Conservation (phyloP, 2,113 vertebrate species). For the Alces alces region DNA sequence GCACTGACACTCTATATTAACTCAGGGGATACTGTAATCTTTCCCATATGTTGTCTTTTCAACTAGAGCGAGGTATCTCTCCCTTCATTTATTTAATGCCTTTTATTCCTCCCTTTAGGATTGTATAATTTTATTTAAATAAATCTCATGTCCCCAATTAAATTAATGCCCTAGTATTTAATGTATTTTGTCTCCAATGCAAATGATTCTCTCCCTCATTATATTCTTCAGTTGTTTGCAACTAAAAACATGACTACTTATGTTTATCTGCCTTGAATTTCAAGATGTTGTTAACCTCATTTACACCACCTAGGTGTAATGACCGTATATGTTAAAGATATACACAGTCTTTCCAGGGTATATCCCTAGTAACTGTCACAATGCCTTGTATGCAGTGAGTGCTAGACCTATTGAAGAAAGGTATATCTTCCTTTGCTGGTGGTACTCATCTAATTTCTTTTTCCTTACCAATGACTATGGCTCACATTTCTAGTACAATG, state of each 20-base stretch:
- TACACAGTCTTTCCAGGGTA: background rate
- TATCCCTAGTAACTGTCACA: background rate
- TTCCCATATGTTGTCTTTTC: slow-evolving; percentile 8
- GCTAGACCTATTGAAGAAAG: background rate
- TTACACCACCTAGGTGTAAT: background rate
- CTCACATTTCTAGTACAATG: slow-evolving; percentile 3
- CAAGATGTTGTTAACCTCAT: background rate
- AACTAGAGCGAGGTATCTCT: background rate
- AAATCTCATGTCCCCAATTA: slow-evolving; percentile 6
- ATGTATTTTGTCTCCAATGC: background rate
- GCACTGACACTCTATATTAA: background rate
- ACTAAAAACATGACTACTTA: background rate
- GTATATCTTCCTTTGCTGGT: background rate
- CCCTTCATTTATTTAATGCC: background rate
- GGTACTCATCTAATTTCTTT: slow-evolving; percentile 5
- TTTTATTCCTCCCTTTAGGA: slow-evolving; percentile 1
- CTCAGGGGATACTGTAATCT: background rate
- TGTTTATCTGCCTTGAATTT: background rate
- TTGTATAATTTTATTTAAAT: slow-evolving; percentile 27
- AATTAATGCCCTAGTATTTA: slow-evolving; percentile 35
- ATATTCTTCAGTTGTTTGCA: slow-evolving; percentile 25
- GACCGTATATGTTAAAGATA: background rate
- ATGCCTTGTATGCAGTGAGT: background rate
- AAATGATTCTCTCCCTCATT: slow-evolving; percentile 30
- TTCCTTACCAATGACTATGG: slow-evolving; percentile 17